These are phyloP conservation scores for Tapirus indicus DNA, from an alignment of 2,797 vertebrate genomes.

Conservation along the genomic window DNA sequence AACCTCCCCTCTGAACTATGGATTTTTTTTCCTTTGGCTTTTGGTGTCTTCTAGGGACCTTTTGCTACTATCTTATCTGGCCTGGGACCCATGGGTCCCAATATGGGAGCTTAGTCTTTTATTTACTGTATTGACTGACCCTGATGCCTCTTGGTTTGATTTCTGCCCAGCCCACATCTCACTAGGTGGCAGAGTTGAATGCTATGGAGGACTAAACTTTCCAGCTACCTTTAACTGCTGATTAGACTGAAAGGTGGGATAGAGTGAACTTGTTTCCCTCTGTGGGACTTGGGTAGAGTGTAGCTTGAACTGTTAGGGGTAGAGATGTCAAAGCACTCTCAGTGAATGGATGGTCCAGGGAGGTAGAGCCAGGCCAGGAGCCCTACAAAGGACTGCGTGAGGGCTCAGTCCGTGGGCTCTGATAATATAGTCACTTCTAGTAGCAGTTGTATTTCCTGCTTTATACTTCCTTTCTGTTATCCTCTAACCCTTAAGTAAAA, in stretches of 20 bases:
- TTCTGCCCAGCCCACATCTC: neutral
- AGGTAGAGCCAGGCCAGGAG: neutral
- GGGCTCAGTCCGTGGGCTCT: neutral
- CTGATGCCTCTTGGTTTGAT: neutral
- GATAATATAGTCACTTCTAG: neutral
- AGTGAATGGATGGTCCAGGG: neutral
- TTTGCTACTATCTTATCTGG: neutral
- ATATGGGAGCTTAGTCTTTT: neutral
- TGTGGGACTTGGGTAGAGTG: neutral
- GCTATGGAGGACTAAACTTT: neutral
- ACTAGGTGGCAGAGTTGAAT: neutral
- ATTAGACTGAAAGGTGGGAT: neutral
- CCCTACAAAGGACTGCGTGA: neutral
- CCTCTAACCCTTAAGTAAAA: conserved; percentile 33
- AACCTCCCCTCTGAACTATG: neutral
- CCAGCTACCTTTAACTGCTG: neutral
- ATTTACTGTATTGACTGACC: neutral
- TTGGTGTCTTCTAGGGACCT: neutral
- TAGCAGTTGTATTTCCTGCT: neutral
- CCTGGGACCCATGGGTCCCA: neutral
- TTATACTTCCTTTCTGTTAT: conserved; percentile 6
- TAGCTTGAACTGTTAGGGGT: neutral
- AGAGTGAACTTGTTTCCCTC: neutral
- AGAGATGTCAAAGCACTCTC: neutral
- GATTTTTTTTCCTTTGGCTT: neutral